Evolutionary conservation across 1,140 invertebrate species (phyloP).

Genomic region (Prorops nasuta): DNA sequence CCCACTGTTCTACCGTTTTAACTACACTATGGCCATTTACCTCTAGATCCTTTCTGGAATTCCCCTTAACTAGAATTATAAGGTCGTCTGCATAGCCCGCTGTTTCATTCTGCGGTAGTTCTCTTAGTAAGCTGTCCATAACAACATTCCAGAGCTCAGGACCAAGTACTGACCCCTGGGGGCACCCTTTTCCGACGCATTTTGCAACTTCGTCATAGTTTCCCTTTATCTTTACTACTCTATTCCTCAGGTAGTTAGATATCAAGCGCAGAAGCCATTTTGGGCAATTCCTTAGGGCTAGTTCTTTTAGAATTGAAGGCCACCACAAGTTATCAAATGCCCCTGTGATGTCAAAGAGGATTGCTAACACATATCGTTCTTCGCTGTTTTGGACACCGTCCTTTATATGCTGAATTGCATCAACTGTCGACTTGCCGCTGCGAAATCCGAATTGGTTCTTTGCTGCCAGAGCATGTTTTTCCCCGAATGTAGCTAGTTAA

Average conservation of each 20-base stretch:
- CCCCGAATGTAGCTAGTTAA: too few species aligned
- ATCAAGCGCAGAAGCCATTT: slow-evolving; percentile 30
- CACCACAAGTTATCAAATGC: slow-evolving; percentile 52
- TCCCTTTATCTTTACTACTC: slow-evolving; percentile 22
- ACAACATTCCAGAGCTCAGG: slow-evolving; percentile 28
- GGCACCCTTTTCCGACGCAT: slow-evolving; percentile 19
- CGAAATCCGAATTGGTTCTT: slow-evolving; percentile 41
- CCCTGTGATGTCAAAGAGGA: slow-evolving; percentile 51
- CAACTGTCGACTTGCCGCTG: slow-evolving; percentile 36
- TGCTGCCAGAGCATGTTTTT: too few species aligned
- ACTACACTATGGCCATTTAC: not conserved
- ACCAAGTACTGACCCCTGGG: slow-evolving; percentile 34
- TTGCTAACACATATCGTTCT: slow-evolving; percentile 31
- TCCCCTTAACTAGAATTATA: not conserved
- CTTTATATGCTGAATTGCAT: slow-evolving; percentile 32
- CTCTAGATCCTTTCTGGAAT: slow-evolving; percentile 10
- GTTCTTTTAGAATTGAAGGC: slow-evolving; percentile 34
- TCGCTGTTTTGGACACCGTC: not conserved
- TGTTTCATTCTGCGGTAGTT: not conserved
- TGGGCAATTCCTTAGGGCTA: slow-evolving; percentile 21
- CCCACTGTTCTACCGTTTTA: slow-evolving; percentile 5
- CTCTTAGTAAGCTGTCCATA: slow-evolving; percentile 21
- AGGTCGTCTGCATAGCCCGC: slow-evolving; percentile 29
- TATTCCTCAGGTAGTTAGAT: slow-evolving; percentile 35
- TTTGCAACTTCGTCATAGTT: slow-evolving; percentile 15